A percentile compares a stretch with the other conserved stretches of the same genome.
These are phyloP conservation scores for Ctenoplectra terminalis DNA, from an alignment of 1,140 invertebrate genomes.

Conservation along the genomic window DNA sequence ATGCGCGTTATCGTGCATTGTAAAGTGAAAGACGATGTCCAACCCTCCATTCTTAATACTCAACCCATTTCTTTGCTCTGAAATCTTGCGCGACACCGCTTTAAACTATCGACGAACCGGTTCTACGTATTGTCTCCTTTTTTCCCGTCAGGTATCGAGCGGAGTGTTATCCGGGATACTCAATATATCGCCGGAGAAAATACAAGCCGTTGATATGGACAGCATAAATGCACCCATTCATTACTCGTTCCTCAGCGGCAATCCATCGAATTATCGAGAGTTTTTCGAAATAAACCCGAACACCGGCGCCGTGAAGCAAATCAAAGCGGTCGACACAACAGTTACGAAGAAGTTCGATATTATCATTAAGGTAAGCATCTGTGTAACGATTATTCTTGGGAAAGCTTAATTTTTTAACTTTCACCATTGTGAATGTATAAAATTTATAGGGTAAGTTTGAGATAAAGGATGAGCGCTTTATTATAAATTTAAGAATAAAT, in stretches of 20 bases:
- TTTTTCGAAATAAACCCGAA: slow-evolving; percentile 93
- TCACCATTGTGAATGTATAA: too few species aligned
- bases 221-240: slow-evolving; percentile 91
- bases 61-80: slow-evolving; percentile 6
- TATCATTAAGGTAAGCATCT: slow-evolving; percentile 86
- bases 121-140: slow-evolving; percentile 37
- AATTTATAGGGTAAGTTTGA: too few species aligned
- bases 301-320: slow-evolving; percentile 91
- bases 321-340: slow-evolving; percentile 90
- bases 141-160: slow-evolving; percentile 86
- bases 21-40: background rate
- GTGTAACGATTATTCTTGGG: too few species aligned
- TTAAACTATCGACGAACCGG: slow-evolving; percentile 52
- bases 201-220: slow-evolving; percentile 94
- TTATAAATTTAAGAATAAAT: too few species aligned
- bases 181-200: slow-evolving; percentile 92
- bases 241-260: slow-evolving; percentile 92
- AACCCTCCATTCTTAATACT: slow-evolving; percentile 7
- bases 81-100: background rate
- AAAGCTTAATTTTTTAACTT: too few species aligned
- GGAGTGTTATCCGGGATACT: slow-evolving; percentile 91
- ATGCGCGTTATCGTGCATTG: background rate
- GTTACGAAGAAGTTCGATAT: slow-evolving; percentile 88
- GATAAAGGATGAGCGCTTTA: too few species aligned
- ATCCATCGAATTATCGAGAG: slow-evolving; percentile 88